Evolutionary conservation across 2,113 vertebrate genomes (phyloP).

Genomic region (Pholis gunnellus): DNA sequence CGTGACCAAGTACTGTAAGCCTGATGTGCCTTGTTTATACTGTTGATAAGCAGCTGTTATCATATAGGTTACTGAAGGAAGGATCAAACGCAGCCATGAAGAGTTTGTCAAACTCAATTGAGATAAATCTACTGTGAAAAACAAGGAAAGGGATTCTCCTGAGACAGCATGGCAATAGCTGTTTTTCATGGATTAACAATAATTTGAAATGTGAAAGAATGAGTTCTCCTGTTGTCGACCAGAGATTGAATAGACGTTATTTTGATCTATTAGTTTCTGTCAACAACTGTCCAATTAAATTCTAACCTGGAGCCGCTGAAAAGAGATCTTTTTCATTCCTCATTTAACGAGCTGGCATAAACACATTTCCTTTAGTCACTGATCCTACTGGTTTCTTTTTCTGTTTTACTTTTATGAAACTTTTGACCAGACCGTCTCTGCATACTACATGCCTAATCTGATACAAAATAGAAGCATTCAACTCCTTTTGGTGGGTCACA

Average conservation of each 20-base stretch:
- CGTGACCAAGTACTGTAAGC: constrained; percentile 30
- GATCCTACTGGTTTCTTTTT: constrained; percentile 13
- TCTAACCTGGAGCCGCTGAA: constrained; percentile 55
- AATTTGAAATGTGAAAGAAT: constrained; percentile 64
- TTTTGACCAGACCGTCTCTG: background rate
- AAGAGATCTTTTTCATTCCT: constrained; percentile 35
- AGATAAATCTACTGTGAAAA: constrained; percentile 61
- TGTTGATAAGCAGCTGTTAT: constrained; percentile 38
- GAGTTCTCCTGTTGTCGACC: constrained; percentile 47
- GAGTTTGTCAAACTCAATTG: constrained; percentile 48
- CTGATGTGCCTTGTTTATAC: constrained; percentile 29
- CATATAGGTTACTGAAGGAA: constrained; percentile 34
- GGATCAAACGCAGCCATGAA: constrained; percentile 16
- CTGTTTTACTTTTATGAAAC: background rate
- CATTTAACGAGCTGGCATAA: constrained; percentile 32
- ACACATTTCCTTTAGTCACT: constrained; percentile 36
- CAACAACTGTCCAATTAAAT: constrained; percentile 74
- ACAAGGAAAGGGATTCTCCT: constrained; percentile 37
- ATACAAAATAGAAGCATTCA: constrained; percentile 21
- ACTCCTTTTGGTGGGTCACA: constrained; percentile 1
- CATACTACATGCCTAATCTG: background rate
- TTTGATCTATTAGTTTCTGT: constrained; percentile 62
- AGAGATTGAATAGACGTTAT: constrained; percentile 63
- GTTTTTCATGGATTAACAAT: constrained; percentile 61
- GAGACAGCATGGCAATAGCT: constrained; percentile 46